Evolutionary conservation across 2,113 vertebrate genomes (phyloP).

Genomic region (Seriola aureovittata): DNA sequence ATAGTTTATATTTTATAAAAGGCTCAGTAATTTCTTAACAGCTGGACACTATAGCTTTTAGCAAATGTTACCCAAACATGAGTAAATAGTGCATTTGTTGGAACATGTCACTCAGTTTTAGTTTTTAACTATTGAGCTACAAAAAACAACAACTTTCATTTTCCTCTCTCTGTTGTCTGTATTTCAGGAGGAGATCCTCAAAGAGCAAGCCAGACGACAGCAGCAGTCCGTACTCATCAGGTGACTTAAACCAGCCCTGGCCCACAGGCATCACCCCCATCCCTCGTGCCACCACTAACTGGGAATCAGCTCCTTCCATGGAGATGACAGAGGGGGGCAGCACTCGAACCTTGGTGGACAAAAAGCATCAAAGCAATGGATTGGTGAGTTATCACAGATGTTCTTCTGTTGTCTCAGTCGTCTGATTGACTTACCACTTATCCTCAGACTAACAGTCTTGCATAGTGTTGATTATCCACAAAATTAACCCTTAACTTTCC

Average conservation of each 20-base stretch:
- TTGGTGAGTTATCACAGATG: slow-evolving; percentile 68
- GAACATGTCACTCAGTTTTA: too few species aligned
- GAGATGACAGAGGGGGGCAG: slow-evolving; percentile 77
- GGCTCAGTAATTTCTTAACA: too few species aligned
- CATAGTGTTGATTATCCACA: background rate
- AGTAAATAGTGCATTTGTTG: too few species aligned
- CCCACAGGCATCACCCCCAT: slow-evolving; percentile 67
- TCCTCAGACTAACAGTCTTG: background rate
- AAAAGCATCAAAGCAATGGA: slow-evolving; percentile 73
- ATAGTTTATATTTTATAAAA: background rate
- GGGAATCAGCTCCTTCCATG: slow-evolving; percentile 44
- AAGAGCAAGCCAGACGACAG: background rate
- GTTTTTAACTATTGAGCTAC: too few species aligned
- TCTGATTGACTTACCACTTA: background rate
- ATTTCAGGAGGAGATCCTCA: slow-evolving; percentile 41
- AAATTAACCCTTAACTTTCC: slow-evolving; percentile 7
- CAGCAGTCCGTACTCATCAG: slow-evolving; percentile 72
- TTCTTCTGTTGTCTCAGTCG: background rate
- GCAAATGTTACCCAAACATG: too few species aligned
- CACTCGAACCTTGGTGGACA: slow-evolving; percentile 34
- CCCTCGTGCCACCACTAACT: slow-evolving; percentile 75
- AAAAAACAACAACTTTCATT: too few species aligned
- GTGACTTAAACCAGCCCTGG: slow-evolving; percentile 65
- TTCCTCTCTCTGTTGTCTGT: background rate
- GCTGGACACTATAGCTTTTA: too few species aligned